phyloP scores from a whole-genome alignment of 64 coral and sea anemone genomes.

The Montipora efflorescens region DNA sequence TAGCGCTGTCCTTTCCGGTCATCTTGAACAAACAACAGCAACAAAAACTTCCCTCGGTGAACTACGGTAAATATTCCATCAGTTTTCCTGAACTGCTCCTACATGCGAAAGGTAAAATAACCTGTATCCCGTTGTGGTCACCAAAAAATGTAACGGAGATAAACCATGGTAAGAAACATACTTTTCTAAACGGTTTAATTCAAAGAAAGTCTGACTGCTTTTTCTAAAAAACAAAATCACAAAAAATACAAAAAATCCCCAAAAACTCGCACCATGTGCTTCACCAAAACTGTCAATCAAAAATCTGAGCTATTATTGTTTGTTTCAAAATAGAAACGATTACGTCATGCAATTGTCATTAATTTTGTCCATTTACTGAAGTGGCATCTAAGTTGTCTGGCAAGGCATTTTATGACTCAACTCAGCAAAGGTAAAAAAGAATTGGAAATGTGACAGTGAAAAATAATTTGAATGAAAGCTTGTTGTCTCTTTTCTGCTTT shows the following conservation, averaged over 20 bases:
- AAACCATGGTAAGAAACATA: background rate
- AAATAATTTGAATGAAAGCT: too few relatives aligned
- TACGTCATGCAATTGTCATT: background rate
- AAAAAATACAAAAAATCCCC: background rate
- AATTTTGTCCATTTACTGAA: too few relatives aligned
- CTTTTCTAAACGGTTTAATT: too few relatives aligned
- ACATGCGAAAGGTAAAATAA: background rate
- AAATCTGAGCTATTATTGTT: background rate
- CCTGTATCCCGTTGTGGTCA: background rate
- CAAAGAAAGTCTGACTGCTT: too few relatives aligned
- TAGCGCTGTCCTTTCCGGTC: background rate
- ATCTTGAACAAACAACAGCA: background rate
- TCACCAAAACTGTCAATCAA: background rate
- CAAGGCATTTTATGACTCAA: too few relatives aligned
- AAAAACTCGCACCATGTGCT: background rate
- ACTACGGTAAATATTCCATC: background rate
- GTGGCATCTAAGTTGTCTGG: too few relatives aligned
- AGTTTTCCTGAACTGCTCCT: background rate
- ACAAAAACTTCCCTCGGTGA: background rate
- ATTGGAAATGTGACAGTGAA: too few relatives aligned
- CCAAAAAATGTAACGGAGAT: background rate
- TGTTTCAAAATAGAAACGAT: too few relatives aligned
- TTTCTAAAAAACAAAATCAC: too few relatives aligned
- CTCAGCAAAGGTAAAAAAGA: too few relatives aligned
- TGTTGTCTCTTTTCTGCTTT: too few relatives aligned